A percentile compares a stretch with the other conserved stretches of the same genome.
These are phyloP conservation scores for Drosophila paulistorum DNA, from an alignment of 1,140 invertebrate genomes.

Conservation along the genomic window DNA sequence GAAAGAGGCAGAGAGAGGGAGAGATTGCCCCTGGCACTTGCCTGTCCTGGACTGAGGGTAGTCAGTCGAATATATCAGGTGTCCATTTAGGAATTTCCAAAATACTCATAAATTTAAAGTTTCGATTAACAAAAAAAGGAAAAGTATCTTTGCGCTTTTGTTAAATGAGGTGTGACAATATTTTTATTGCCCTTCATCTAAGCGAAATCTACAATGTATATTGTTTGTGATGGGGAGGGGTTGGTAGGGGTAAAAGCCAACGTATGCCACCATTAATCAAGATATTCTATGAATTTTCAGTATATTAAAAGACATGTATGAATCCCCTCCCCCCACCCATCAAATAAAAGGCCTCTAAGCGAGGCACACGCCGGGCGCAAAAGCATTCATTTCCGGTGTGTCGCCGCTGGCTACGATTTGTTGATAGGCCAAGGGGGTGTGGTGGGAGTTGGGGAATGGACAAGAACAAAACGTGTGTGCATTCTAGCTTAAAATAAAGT, in stretches of 20 bases:
- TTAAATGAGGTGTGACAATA: conserved; percentile 78
- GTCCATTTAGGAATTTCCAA: conserved; percentile 38
- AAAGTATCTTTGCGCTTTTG: conserved; percentile 32
- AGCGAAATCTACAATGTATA: background rate
- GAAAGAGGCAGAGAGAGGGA: conserved; percentile 36
- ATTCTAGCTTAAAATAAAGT: conserved; percentile 81
- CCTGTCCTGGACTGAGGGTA: conserved; percentile 18
- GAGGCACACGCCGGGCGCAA: conserved; percentile 75
- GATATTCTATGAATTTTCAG: conserved; percentile 65
- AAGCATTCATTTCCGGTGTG: conserved; percentile 75
- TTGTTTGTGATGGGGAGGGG: background rate
- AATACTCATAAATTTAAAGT: conserved; percentile 35
- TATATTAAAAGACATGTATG: background rate
- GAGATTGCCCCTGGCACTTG: background rate
- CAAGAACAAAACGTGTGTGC: conserved; percentile 58
- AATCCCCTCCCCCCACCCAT: background rate
- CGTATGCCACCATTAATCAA: conserved; percentile 80
- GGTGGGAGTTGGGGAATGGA: background rate
- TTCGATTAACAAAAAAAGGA: background rate
- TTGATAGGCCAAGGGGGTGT: background rate
- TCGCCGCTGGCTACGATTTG: conserved; percentile 39
- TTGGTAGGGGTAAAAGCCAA: conserved; percentile 69
- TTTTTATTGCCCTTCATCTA: conserved; percentile 62
- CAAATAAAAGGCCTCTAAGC: conserved; percentile 57
- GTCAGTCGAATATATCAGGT: conserved; percentile 50